Evolutionary conservation across 2,113 vertebrate species (phyloP), one percentile per base, ranked within the genome.

Genomic region (Microcebus lehilahytsara): DNA sequence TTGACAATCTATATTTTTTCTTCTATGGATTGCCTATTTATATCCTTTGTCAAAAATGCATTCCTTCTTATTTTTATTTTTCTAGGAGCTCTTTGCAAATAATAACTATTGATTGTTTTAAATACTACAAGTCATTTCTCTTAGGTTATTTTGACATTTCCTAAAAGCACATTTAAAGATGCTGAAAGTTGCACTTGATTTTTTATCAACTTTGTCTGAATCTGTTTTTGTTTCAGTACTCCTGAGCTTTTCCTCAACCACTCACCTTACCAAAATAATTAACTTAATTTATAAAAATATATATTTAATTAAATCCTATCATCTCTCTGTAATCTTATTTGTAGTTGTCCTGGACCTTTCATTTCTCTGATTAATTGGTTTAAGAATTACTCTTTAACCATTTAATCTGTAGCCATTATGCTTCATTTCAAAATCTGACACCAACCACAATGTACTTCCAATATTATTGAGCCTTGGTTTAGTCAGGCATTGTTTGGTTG

Each of bases 91-190:
- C 37, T 89, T 96, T 74, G 32, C 17, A 89, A 87, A 92, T 95
- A 86, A 93, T 96, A 72, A 85, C 51, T 97, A 96, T 81, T 71
- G 87, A 95, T 95, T 96, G 27, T 37, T 91, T 94, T 85, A 95
- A 94, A 49, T 89, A 22, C 30, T 93, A 66, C 34, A 62, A 58
- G 58, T 85, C 88, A 94, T 78, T 93, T 81, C 56, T 86, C 77
- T 94, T 72, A 79, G 66, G 25, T 30, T 85, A 10, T 78, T 94
- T 93, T 89, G 58, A 49, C 53, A 96, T 95, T 85, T 96, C 23
- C 32, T 89, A 67, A 86, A 89, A 60, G 51, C 3, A 56, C 20
- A 88, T 14, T 74, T 67, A 69, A 78, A 83, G n/a, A 40, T 56
- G 69, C 7, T 4, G 17, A 42, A 72, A 85, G 62, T 94, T 77